These are phyloP conservation scores for Steatocranus sp. DNA, from an alignment of 2,797 vertebrate species.

Conservation along the genomic window DNA sequence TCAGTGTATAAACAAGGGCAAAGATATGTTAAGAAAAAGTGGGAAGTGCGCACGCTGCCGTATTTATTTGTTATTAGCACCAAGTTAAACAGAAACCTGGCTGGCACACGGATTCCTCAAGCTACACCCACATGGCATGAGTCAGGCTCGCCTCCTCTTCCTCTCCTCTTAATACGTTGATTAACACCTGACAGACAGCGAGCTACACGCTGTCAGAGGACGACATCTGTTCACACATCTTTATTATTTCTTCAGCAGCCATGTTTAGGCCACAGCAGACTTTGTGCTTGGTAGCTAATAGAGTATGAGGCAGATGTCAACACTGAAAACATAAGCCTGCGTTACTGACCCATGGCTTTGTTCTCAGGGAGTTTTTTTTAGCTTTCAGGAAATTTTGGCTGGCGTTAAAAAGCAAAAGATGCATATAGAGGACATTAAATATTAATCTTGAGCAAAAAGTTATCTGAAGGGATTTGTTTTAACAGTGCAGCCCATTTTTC, in stretches of 20 bases:
- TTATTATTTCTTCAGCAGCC: slow-evolving; percentile 47
- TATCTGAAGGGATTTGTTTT: not conserved
- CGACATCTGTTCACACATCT: slow-evolving; percentile 57
- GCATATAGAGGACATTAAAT: not conserved
- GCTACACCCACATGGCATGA: slow-evolving; percentile 32
- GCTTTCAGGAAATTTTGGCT: not conserved
- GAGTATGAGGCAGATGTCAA: slow-evolving; percentile 39
- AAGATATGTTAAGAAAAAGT: not conserved
- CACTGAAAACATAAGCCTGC: slow-evolving; percentile 3
- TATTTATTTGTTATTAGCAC: slow-evolving; percentile 16
- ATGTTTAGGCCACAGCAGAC: slow-evolving; percentile 27
- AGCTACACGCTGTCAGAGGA: slow-evolving; percentile 41
- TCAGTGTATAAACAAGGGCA: not conserved
- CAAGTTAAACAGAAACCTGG: slow-evolving; percentile 21
- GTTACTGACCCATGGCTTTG: not conserved
- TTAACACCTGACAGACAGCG: slow-evolving; percentile 67
- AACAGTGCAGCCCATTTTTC: not conserved
- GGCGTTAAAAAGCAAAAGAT: not conserved
- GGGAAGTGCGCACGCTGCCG: not conserved
- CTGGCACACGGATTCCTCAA: slow-evolving; percentile 29
- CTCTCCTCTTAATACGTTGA: slow-evolving; percentile 48
- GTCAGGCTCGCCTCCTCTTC: slow-evolving; percentile 32
- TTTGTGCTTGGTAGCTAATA: slow-evolving; percentile 38
- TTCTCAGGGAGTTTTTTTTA: not conserved
- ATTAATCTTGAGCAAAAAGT: not conserved